Conservation (phyloP, 2,113 vertebrate species). For the Boleophthalmus pectinirostris region DNA sequence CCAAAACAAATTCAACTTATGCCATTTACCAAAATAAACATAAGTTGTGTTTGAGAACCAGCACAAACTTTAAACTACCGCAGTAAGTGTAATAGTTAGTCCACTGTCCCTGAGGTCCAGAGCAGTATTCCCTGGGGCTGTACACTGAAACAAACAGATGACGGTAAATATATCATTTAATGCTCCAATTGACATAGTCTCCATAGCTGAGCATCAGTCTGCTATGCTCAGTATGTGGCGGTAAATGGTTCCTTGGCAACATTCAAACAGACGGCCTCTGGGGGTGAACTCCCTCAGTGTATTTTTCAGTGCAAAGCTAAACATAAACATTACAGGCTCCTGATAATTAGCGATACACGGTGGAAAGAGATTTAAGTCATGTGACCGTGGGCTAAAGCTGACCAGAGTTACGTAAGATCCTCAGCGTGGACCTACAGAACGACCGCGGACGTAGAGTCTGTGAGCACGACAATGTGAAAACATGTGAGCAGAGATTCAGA, state of each 20-base stretch:
- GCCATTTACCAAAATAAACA: too few species aligned
- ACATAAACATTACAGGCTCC: slow-evolving; percentile 42
- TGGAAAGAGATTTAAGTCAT: slow-evolving; percentile 70
- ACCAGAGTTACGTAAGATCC: slow-evolving; percentile 56
- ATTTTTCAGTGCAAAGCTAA: slow-evolving; percentile 34
- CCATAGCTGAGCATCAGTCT: slow-evolving; percentile 57
- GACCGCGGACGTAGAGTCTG: too few species aligned
- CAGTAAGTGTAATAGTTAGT: too few species aligned
- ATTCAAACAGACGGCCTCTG: slow-evolving; percentile 54
- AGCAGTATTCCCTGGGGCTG: background rate
- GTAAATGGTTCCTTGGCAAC: slow-evolving; percentile 59
- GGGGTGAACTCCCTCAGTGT: slow-evolving; percentile 25
- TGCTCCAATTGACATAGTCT: slow-evolving; percentile 32
- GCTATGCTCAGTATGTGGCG: slow-evolving; percentile 47
- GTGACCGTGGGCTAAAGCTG: slow-evolving; percentile 43
- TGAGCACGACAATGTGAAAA: slow-evolving; percentile 11
- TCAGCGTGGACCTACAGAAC: slow-evolving; percentile 16
- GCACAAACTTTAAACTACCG: background rate
- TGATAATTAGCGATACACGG: slow-evolving; percentile 47
- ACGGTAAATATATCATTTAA: slow-evolving; percentile 43
- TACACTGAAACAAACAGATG: slow-evolving; percentile 41
- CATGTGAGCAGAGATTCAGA: background rate
- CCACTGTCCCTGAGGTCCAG: background rate
- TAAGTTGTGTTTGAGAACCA: background rate
- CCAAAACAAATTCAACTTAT: background rate